Conservation (phyloP, 2,888 invertebrate species). For the Byasa hedistus region DNA sequence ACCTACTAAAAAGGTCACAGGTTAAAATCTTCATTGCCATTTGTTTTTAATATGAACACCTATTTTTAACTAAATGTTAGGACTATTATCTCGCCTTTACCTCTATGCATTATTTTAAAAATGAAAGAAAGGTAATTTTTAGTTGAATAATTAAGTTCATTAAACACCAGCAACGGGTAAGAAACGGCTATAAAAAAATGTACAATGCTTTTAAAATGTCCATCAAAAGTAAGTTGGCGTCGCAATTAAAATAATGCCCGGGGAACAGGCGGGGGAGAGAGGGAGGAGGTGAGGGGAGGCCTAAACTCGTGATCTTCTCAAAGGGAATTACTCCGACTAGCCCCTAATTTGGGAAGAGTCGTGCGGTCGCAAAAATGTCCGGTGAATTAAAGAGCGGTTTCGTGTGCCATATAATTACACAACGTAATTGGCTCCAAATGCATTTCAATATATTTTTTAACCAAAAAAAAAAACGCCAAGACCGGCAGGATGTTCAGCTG, state of each 20-base stretch:
- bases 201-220: slow-evolving; percentile 32
- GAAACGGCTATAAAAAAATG: slow-evolving; percentile 3
- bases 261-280: slow-evolving; percentile 31
- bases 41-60: no score
- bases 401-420: neutral
- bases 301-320: slow-evolving; percentile 42
- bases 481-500: no score
- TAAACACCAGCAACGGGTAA: slow-evolving; percentile 8
- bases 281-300: slow-evolving; percentile 12
- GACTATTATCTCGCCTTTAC: no score
- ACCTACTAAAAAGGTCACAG: no score
- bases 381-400: slow-evolving; percentile 9
- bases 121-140: no score
- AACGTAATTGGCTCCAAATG: neutral
- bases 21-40: no score
- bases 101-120: no score
- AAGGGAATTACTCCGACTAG: slow-evolving; percentile 48
- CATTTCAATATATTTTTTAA: neutral
- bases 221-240: slow-evolving; percentile 51
- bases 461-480: neutral
- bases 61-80: no score
- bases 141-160: slow-evolving; percentile 9
- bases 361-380: slow-evolving; percentile 36
- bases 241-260: slow-evolving; percentile 55
- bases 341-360: slow-evolving; percentile 47